Base-by-base conservation (phyloP, 1,140 invertebrate genomes). In the Macrocentrus cingulum region DNA sequence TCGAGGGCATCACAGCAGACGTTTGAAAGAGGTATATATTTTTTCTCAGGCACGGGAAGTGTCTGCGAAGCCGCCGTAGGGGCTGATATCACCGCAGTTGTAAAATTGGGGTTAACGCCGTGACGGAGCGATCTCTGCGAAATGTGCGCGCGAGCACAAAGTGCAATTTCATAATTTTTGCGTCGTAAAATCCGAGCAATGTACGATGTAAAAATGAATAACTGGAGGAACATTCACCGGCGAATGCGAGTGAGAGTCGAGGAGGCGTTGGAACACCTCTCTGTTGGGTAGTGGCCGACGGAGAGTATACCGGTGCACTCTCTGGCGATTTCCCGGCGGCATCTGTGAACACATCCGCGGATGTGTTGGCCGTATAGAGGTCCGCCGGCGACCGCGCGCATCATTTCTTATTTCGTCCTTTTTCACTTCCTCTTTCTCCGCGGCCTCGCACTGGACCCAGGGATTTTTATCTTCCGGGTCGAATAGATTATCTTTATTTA, bases 401-500 rank as follows among this genome's bases (percentile, higher is more conserved):
- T 44, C 18, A 44, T 44, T 39, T 18, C 41, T 20, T 7, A 19
- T 44, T 44, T 44, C 15, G 13, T 23, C 25, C 18, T 23, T 22
- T 46, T 20, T 11, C 16, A 5, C 18, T 22, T 46, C 19, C 18
- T 46, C 8, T 46, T 46, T 46, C 9, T 19, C 37, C 37, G 36
- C 7, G 4, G 13, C 22, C 22, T 51, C 18, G 29, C 32, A 51
- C 18, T 4, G 32, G 49, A 34, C 32, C n/a, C 49, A 37, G 19
- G 46, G 62, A 77, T 76, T 77, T 79, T 78, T 78, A 78, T 75
- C 75, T 80, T 77, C 75, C 75, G 76, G 70, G 74, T 78, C 63
- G 77, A 78, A 79, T 77, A 79, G 76, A 79, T 79, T 79, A 79
- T 77, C 76, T 74, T 79, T 79, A 78, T 79, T 79, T 79, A 78